Percentiles rank a stretch among this genome's conserved stretches.
phyloP scores from a whole-genome alignment of 2,113 vertebrate species.

The Sphyrna mokarran region DNA sequence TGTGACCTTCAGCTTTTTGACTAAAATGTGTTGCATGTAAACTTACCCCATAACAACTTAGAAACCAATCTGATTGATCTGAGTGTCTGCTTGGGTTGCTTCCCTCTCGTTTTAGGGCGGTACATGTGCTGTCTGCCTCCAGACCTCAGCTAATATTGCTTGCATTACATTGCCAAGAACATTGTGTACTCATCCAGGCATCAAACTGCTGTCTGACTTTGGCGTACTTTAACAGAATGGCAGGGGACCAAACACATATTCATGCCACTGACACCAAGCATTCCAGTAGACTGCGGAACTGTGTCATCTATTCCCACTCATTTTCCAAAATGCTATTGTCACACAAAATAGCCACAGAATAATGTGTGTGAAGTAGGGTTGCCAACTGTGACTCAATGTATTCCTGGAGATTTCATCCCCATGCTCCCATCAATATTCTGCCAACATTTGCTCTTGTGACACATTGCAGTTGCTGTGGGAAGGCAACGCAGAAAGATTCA shows the following conservation, averaged over 20 bases:
- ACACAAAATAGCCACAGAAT: background rate
- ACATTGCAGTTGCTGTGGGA: no score
- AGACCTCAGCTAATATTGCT: background rate
- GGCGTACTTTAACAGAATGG: background rate
- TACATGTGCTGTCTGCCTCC: background rate
- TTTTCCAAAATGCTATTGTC: background rate
- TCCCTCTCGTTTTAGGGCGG: background rate
- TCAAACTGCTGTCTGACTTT: background rate
- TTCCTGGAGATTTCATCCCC: no score
- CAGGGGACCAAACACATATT: background rate
- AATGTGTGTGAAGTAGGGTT: background rate
- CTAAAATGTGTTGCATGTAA: background rate
- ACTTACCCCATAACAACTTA: background rate
- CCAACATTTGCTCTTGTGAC: no score
- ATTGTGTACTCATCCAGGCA: background rate
- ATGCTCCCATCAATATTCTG: no score
- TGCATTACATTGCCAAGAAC: background rate
- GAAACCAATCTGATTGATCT: background rate
- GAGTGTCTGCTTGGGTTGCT: background rate
- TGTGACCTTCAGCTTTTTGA: background rate
- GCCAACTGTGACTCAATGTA: no score
- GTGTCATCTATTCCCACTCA: background rate
- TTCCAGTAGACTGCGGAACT: background rate
- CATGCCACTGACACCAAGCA: background rate
- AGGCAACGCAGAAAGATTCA: no score